Conservation (phyloP, 2,797 vertebrate species). For the Microchirus variegatus region DNA sequence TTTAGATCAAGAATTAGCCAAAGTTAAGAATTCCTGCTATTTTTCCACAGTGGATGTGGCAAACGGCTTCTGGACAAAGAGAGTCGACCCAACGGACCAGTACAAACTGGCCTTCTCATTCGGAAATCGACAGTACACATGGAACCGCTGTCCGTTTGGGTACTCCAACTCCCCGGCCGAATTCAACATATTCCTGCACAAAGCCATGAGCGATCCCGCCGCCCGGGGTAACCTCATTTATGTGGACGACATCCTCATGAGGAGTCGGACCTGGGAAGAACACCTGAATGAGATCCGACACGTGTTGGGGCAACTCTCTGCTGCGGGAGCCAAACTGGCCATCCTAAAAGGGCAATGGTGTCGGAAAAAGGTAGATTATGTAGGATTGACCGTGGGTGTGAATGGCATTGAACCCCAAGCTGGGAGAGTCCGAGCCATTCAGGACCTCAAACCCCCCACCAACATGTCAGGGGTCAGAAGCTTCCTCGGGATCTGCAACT, state of each 20-base stretch:
- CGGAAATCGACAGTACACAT: background rate
- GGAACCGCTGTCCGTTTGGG: background rate
- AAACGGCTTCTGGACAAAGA: background rate
- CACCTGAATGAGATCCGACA: background rate
- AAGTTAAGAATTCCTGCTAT: background rate
- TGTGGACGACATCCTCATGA: background rate
- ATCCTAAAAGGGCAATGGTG: background rate
- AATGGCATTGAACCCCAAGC: background rate
- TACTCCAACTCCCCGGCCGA: background rate
- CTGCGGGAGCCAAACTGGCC: background rate
- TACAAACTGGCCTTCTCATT: background rate
- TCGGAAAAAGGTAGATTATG: background rate
- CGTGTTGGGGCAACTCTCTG: background rate
- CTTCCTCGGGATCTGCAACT: slow-evolving; percentile 5
- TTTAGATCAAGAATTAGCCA: background rate
- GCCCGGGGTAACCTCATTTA: background rate
- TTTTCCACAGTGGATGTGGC: background rate
- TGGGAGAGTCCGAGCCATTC: background rate
- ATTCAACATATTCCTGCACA: background rate
- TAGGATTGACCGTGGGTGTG: background rate
- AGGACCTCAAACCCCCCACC: background rate
- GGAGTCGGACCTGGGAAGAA: background rate
- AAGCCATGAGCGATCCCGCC: background rate
- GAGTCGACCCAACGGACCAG: background rate
- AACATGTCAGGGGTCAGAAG: background rate